Evolutionary conservation across 1,140 invertebrate species (phyloP).

Genomic region (Rhynchophorus ferrugineus): DNA sequence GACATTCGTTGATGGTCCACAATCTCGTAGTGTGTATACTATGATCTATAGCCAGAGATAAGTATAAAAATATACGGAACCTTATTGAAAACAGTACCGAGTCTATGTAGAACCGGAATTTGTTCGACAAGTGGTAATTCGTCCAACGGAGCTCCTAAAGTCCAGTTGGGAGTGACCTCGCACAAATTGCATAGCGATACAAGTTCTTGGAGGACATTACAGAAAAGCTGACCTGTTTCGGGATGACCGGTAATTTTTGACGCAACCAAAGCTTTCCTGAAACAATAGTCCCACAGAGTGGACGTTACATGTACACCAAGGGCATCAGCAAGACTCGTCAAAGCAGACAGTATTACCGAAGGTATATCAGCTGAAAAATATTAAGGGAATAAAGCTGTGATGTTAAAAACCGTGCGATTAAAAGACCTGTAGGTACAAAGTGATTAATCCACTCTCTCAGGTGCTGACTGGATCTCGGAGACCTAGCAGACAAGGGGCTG

Average conservation of each 20-base stretch:
- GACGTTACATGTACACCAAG: slow-evolving; percentile 64
- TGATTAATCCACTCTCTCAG: slow-evolving; percentile 57
- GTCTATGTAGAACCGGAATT: slow-evolving; percentile 67
- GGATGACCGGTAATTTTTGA: slow-evolving; percentile 26
- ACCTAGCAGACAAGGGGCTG: slow-evolving; percentile 55
- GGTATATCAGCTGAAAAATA: slow-evolving; percentile 48
- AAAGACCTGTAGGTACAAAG: slow-evolving; percentile 52
- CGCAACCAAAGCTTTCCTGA: slow-evolving; percentile 48
- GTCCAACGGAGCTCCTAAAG: slow-evolving; percentile 55
- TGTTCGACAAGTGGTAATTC: slow-evolving; percentile 70
- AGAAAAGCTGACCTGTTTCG: slow-evolving; percentile 51
- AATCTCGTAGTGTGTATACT: slow-evolving; percentile 66
- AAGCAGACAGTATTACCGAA: slow-evolving; percentile 54
- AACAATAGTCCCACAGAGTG: slow-evolving; percentile 67
- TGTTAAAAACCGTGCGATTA: no score
- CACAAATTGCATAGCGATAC: slow-evolving; percentile 58
- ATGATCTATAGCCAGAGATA: slow-evolving; percentile 50
- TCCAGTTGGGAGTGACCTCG: slow-evolving; percentile 58
- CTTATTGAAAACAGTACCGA: slow-evolving; percentile 51
- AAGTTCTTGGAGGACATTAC: slow-evolving; percentile 54
- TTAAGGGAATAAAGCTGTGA: slow-evolving; percentile 4
- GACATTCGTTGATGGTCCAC: slow-evolving; percentile 63
- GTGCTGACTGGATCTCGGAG: slow-evolving; percentile 59
- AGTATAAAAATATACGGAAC: no score
- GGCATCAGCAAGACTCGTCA: slow-evolving; percentile 65